Conservation (phyloP, 2,888 invertebrate genomes). For the Uloborus plumipes region DNA sequence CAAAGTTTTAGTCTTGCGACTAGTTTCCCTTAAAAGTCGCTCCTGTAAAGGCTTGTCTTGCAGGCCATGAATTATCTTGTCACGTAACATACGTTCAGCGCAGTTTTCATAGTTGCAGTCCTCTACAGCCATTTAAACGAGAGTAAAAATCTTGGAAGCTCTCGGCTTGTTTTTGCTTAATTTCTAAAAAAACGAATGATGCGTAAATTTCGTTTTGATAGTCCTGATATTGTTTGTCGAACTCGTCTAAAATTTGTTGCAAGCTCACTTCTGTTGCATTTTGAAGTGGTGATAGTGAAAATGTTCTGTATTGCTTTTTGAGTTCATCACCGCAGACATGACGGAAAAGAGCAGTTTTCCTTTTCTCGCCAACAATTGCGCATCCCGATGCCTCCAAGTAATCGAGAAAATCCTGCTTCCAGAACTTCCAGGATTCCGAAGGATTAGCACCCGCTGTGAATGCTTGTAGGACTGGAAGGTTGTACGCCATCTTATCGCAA, state of each 20-base stretch:
- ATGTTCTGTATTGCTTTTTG: not conserved
- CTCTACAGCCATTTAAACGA: slow-evolving; percentile 7
- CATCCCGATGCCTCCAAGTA: too few species aligned
- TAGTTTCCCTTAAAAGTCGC: slow-evolving; percentile 12
- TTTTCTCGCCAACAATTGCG: too few species aligned
- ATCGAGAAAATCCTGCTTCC: too few species aligned
- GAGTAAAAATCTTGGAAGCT: not conserved
- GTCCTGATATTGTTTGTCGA: too few species aligned
- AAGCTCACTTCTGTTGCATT: not conserved
- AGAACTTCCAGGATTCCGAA: too few species aligned
- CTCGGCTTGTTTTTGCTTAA: not conserved
- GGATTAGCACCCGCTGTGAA: too few species aligned
- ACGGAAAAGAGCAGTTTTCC: not conserved
- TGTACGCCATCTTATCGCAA: too few species aligned
- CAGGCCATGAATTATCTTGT: slow-evolving; percentile 25
- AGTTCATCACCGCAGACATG: not conserved
- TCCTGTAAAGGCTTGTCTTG: slow-evolving; percentile 21
- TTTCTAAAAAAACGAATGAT: not conserved
- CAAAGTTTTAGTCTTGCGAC: not conserved
- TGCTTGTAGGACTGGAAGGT: too few species aligned
- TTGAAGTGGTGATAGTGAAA: not conserved
- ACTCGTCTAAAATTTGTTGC: not conserved
- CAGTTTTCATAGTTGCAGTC: slow-evolving; percentile 13
- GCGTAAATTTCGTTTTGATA: too few species aligned
- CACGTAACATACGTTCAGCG: slow-evolving; percentile 3